A percentile compares a stretch with the other conserved stretches of the same genome.
Conservation (phyloP, 2,113 vertebrate species). For the human region DNA sequence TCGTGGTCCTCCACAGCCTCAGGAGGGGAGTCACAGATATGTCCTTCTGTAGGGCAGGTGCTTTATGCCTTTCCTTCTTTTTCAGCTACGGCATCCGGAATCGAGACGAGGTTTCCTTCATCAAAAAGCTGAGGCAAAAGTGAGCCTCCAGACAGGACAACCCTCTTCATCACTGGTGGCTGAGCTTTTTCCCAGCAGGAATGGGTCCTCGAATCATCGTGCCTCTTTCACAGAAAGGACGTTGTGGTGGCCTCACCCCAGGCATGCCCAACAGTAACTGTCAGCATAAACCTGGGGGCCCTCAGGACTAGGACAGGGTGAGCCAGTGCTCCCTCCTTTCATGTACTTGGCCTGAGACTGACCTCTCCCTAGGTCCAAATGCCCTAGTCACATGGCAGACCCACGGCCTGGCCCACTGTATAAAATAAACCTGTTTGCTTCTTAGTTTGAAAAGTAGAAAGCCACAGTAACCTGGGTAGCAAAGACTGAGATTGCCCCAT, state of each 20-base stretch:
- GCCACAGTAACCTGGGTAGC: neutral
- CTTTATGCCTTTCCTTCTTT: neutral
- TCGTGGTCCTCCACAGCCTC: neutral
- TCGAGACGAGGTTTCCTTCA: slow-evolving; percentile 95
- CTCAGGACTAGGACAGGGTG: neutral
- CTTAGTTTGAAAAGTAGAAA: neutral
- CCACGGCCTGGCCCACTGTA: neutral
- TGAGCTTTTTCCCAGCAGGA: neutral
- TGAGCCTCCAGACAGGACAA: neutral
- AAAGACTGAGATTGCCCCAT: neutral
- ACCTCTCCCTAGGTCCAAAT: neutral
- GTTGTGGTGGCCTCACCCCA: neutral
- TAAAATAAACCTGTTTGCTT: slow-evolving; percentile 43
- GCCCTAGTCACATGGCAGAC: no score
- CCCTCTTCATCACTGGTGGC: neutral
- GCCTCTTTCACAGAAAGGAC: neutral
- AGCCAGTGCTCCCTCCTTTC: neutral
- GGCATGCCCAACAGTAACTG: neutral
- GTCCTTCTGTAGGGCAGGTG: neutral
- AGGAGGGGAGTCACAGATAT: neutral
- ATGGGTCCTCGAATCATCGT: neutral
- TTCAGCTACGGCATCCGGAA: slow-evolving; percentile 95
- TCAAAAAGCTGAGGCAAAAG: slow-evolving; percentile 91
- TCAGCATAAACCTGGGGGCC: neutral
- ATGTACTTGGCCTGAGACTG: neutral